These are phyloP conservation scores for Alosa sapidissima DNA, from an alignment of 2,797 vertebrate species.

Conservation along the genomic window DNA sequence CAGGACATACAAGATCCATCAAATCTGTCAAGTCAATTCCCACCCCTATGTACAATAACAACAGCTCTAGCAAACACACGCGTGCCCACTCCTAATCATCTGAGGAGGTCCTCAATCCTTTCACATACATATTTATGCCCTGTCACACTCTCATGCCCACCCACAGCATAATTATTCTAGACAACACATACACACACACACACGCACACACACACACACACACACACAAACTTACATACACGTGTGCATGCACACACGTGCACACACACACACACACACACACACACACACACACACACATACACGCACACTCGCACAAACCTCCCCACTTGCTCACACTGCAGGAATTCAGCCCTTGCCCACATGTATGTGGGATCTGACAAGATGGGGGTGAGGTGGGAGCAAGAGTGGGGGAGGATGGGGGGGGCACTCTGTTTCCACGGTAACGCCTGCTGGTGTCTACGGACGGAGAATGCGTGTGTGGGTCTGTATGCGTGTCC, in stretches of 20 bases:
- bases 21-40: neutral
- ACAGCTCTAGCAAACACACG: neutral
- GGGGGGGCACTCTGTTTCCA: constrained; percentile 23
- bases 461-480: neutral
- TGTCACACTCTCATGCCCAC: neutral
- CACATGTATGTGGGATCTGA: neutral
- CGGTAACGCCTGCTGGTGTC: constrained; percentile 3
- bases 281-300: neutral
- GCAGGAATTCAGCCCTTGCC: neutral
- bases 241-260: too few species aligned
- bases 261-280: neutral
- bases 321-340: neutral
- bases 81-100: neutral
- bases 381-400: neutral
- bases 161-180: neutral
- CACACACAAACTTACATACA: too few species aligned
- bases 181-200: neutral
- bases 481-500: neutral
- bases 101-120: neutral
- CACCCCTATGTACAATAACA: neutral
- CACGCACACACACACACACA: neutral
- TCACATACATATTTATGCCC: neutral
- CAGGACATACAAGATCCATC: neutral
- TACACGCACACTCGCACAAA: neutral
- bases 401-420: neutral